Base-by-base conservation (phyloP, 2,797 vertebrate genomes). In the Tinamus major region DNA sequence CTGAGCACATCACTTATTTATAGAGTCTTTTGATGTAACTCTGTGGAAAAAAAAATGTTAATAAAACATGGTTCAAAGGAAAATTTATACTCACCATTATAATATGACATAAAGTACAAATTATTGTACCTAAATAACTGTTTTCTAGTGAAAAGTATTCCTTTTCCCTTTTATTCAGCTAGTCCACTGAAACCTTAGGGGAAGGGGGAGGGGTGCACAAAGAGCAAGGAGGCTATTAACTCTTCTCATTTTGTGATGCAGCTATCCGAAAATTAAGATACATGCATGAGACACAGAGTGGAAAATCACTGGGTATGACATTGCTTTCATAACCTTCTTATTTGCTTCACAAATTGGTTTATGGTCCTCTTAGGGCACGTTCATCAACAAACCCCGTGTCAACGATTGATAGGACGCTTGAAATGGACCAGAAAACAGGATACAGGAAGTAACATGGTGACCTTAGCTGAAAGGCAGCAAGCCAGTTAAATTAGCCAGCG, bases 1-100 rank as follows among this genome's bases (percentile, higher is more conserved):
- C 97, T 97, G 96, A 97, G 92, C 96, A 97, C 96, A 98, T 98
- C 97, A 98, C 95, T 98, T 98, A 98, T 98, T 98, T 98, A 98
- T 98, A 97, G 96, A 98, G 95, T 96, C 97, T 97, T 98, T 97
- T 98, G 97, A 98, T 98, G 97, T 98, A 97, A 97, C 96, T 98
- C 95, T 95, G 80, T 94, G 92, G 95, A 97, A 96, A 96, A 96
- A 42, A 92, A 96, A 93, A 95, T 93, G 97, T 98, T 98, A 98
- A 98, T 98, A 98, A 98, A 98, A 97, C 97, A 97, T 97, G 94
- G 94, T 97, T 98, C 97, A 98, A 98, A 98, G 97, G 96, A 96
- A 98, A 98, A 98, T 98, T 97, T 98, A 98, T 90, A 96, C 92
- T 98, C 91, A 93, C 97, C 82, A 97, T 97, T 97, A 93, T 97